A percentile compares a stretch with the other conserved stretches of the same genome.
phyloP scores from a whole-genome alignment of 2,888 invertebrate genomes.

The Mimachlamys varia region DNA sequence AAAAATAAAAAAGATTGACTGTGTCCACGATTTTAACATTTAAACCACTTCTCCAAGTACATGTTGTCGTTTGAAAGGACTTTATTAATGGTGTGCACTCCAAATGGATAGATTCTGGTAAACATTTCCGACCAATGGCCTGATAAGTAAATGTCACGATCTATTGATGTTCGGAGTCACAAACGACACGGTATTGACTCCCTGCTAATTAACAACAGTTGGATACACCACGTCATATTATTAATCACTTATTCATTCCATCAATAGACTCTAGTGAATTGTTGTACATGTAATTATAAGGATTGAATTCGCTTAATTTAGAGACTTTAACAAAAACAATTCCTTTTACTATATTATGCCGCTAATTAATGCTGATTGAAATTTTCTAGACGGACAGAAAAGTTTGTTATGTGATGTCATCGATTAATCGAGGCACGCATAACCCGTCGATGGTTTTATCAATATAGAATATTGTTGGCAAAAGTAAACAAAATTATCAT shows the following conservation, averaged over 20 bases:
- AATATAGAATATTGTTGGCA: background rate
- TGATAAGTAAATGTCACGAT: background rate
- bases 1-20: too few relatives aligned
- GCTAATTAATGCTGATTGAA: background rate
- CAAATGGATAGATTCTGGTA: background rate
- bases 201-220: background rate
- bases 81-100: too few relatives aligned
- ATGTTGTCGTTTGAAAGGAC: too few relatives aligned
- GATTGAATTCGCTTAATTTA: constrained; percentile 21
- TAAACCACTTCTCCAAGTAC: too few relatives aligned
- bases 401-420: background rate
- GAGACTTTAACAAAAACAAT: background rate
- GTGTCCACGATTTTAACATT: too few relatives aligned
- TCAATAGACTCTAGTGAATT: background rate
- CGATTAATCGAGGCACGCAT: too few relatives aligned
- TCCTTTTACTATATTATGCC: background rate
- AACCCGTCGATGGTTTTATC: too few relatives aligned
- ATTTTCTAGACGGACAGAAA: background rate
- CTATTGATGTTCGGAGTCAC: background rate
- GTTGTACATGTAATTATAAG: background rate
- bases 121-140: background rate
- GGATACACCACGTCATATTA: background rate
- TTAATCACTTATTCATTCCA: background rate
- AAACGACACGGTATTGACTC: background rate
- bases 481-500: background rate